A percentile compares a stretch with the other conserved stretches of the same genome.
phyloP scores from a whole-genome alignment of 2,113 vertebrate genomes.

The Lucifuga dentata region DNA sequence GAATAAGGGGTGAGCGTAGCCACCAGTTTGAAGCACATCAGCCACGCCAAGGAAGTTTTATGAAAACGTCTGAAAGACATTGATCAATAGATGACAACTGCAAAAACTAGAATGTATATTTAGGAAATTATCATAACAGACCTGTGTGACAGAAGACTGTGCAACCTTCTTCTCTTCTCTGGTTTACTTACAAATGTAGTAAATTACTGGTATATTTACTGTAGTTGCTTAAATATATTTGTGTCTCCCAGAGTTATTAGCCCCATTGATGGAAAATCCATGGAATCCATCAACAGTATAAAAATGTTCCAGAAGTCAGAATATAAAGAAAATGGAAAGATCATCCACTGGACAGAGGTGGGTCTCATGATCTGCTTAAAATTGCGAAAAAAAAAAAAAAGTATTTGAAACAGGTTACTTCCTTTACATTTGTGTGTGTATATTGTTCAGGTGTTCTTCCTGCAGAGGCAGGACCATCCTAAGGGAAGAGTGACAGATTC shows the following conservation, averaged over 20 bases:
- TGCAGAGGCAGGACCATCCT: conserved; percentile 90
- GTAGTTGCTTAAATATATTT: not conserved
- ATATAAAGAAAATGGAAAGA: conserved; percentile 97
- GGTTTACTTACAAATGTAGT: not conserved
- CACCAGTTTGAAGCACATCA: conserved; percentile 32
- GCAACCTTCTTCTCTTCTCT: no score
- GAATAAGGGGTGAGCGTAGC: conserved; percentile 91
- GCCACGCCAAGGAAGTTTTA: no score
- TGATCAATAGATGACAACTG: no score
- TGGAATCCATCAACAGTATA: conserved; percentile 94
- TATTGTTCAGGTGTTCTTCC: conserved; percentile 89
- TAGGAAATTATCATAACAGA: no score
- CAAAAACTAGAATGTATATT: no score
- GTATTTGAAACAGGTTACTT: not conserved
- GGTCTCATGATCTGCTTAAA: not conserved
- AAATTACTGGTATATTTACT: not conserved
- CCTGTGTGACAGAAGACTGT: no score
- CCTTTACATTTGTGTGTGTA: not conserved
- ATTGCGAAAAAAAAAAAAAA: not conserved
- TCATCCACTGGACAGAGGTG: conserved; percentile 98
- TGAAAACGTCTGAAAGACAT: no score
- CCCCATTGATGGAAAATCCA: conserved; percentile 96
- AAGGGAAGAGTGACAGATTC: conserved; percentile 86
- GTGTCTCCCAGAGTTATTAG: conserved; percentile 86
- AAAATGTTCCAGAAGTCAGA: conserved; percentile 98